Conservation (phyloP, 2,888 invertebrate species). For the Arrhopalites spinosus region DNA sequence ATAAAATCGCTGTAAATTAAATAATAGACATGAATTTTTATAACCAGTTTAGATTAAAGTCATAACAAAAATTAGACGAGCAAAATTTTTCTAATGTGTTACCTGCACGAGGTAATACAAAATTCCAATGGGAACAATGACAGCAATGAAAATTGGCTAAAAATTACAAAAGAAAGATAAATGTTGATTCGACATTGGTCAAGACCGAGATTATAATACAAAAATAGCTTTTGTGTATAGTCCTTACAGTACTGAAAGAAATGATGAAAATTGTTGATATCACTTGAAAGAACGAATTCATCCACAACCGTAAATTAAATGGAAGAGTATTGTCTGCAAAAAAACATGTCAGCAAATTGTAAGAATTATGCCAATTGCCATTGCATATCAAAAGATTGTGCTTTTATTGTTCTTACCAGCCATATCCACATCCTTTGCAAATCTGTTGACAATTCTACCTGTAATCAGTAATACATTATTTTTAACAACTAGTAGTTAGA, state of each 20-base stretch:
- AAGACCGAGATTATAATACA: no score
- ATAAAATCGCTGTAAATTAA: constrained; percentile 65
- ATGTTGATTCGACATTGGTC: background rate
- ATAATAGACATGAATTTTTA: constrained; percentile 57
- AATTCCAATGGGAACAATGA: constrained; percentile 78
- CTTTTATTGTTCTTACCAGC: no score
- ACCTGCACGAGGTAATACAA: constrained; percentile 79
- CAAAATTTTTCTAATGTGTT: no score
- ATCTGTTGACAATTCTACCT: constrained; percentile 40
- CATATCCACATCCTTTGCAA: constrained; percentile 47
- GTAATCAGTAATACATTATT: no score
- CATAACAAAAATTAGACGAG: no score
- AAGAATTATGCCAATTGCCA: no score
- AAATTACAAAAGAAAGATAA: constrained; percentile 57
- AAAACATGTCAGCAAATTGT: no score
- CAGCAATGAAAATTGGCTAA: constrained; percentile 68
- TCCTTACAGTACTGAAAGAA: constrained; percentile 76
- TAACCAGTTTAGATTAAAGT: no score
- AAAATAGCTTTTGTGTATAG: background rate
- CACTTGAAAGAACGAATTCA: constrained; percentile 60
- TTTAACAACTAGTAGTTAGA: no score
- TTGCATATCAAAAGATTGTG: no score
- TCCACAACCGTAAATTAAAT: constrained; percentile 31
- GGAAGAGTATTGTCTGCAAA: background rate
- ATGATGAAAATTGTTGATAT: constrained; percentile 85